Evolutionary conservation across 2,113 vertebrate genomes (phyloP), one percentile per base, ranked within the genome.

Genomic region (Crotalus horridus): DNA sequence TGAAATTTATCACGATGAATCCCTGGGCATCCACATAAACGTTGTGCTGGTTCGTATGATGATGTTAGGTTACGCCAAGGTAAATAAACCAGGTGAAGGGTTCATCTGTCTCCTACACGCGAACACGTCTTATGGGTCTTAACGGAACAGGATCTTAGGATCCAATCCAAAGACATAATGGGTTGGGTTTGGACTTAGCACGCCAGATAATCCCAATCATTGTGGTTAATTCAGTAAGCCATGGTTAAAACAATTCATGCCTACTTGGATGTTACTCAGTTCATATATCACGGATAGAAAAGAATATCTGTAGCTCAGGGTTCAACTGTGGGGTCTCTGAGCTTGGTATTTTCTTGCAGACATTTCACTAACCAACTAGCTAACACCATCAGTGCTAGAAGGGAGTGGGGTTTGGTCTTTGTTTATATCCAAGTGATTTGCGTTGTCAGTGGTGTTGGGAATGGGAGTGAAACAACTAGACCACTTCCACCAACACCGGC

Each of bases 31-130:
- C 13, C 99, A 99, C 94, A 99, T 99, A 93, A 99, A 99, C 0
- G 99, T 99, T 2, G 99, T 99, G n/a, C 97, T 99, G 95, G 99
- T 99, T 64, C 98, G 99, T 91, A 99, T 99, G 99, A 99, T 99
- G 96, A 99, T 99, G 99, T 95, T 99, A 93, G 99, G 99, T 0
- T 99, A 99, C 0, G 97, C 99, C 23, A 99, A 99, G 98, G 99
- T 99, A 97, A 98, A 97, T 43, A 13, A 6, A 93, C 81, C 20
- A 54, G 58, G 55, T 0, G 7, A 29, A 0, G 24, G 24, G 0
- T 1, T 26, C 15, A 33, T 85, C 9, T 0, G 0, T 89, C 43
- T 24, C 15, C 33, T 0, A 24, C 85, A 24, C 29, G 0, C 51
- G 6, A 1, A 1, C 2, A 15, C 0, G 0, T 17, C 26, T 89